Evolutionary conservation across 1,140 invertebrate species (phyloP).

Genomic region (Brachionus asplanchnoidis): DNA sequence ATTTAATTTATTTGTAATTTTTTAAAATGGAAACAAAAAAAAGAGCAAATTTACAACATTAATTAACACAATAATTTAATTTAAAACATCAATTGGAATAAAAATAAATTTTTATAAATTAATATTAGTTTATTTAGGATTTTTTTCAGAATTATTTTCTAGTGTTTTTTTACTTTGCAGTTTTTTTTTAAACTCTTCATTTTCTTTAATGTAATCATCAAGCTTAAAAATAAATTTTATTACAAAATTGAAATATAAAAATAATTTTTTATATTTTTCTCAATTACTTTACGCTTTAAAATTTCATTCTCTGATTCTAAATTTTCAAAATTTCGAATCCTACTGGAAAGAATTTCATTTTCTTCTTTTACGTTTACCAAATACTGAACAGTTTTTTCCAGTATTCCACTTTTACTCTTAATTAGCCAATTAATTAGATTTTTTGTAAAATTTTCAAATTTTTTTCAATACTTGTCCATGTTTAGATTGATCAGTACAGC

Average conservation of each 20-base stretch:
- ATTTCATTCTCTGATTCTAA: background rate
- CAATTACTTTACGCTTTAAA: background rate
- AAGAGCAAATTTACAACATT: background rate
- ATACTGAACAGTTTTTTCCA: constrained; percentile 37
- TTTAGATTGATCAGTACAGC: constrained; percentile 50
- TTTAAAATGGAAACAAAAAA: background rate
- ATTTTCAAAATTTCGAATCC: background rate
- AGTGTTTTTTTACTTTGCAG: background rate
- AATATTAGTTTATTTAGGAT: background rate
- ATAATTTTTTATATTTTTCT: background rate
- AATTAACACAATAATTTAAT: background rate
- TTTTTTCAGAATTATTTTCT: background rate
- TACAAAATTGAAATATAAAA: background rate
- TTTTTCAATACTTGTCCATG: background rate
- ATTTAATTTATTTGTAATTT: too few species aligned
- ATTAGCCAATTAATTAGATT: too few species aligned
- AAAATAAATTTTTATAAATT: background rate
- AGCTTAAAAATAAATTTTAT: background rate
- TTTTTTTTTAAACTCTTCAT: background rate
- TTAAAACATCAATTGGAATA: background rate
- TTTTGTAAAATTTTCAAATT: background rate
- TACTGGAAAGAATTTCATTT: background rate
- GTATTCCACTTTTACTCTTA: constrained; percentile 26
- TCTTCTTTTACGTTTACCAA: background rate
- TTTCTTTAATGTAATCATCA: background rate